These are phyloP conservation scores for Hypotaenidia okinawae DNA, from an alignment of 2,797 vertebrate genomes.

Conservation along the genomic window DNA sequence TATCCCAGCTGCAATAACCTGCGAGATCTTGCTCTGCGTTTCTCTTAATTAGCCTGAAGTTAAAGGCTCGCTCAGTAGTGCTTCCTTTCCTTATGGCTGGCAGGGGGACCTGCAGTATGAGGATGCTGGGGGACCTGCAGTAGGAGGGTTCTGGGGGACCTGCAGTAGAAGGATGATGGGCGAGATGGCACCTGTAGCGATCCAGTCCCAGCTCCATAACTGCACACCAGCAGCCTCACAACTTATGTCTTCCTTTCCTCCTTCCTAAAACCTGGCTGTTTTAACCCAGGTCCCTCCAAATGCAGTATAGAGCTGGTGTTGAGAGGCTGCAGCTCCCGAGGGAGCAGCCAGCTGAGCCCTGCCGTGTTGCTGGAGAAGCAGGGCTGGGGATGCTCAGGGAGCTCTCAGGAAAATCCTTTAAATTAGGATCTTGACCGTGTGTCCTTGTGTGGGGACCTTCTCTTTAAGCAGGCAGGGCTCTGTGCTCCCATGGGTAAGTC, in stretches of 20 bases:
- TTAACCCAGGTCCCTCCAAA: neutral
- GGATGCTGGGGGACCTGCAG: neutral
- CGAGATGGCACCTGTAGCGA: neutral
- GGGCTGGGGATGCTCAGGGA: neutral
- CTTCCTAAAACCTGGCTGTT: neutral
- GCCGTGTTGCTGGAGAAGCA: neutral
- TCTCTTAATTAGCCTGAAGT: neutral
- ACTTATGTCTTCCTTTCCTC: neutral
- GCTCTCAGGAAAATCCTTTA: neutral
- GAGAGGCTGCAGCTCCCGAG: neutral
- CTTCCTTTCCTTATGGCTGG: rapidly evolving
- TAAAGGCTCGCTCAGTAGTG: neutral
- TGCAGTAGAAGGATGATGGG: neutral
- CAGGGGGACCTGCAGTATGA: neutral
- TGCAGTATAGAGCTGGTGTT: neutral
- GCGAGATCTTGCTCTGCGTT: neutral
- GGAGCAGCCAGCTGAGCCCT: neutral
- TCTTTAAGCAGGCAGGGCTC: neutral
- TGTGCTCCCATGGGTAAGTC: neutral
- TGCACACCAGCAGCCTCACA: neutral
- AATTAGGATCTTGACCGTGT: neutral
- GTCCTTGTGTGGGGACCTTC: neutral
- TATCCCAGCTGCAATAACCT: conserved; percentile 41
- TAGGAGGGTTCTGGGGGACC: neutral
- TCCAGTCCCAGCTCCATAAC: neutral